Evolutionary conservation across 2,888 invertebrate species (phyloP).

Genomic region (Acronicta aceris): DNA sequence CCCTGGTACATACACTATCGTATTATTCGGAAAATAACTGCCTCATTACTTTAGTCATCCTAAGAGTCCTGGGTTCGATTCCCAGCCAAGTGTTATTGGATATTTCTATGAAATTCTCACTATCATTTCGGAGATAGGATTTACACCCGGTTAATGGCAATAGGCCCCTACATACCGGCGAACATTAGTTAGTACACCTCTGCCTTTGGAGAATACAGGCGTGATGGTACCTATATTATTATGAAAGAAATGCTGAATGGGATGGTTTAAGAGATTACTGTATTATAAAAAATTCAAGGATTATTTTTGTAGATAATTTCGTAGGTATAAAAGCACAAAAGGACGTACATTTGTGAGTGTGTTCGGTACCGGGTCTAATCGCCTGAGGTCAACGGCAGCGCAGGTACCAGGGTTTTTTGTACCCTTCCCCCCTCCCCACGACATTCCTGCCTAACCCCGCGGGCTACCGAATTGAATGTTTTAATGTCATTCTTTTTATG

Average conservation of each 20-base stretch:
- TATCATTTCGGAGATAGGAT: too few species aligned
- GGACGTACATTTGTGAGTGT: constrained; percentile 64
- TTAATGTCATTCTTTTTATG: constrained; percentile 70
- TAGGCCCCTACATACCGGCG: too few species aligned
- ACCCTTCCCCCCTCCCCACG: constrained; percentile 59
- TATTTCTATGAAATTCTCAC: too few species aligned
- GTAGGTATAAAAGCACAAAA: constrained; percentile 7
- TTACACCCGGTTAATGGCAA: too few species aligned
- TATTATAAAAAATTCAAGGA: neutral
- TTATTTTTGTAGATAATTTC: neutral
- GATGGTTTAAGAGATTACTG: neutral
- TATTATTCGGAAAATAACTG: too few species aligned
- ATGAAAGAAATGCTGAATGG: neutral
- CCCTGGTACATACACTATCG: neutral
- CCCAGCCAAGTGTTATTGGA: too few species aligned
- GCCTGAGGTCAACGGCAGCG: constrained; percentile 83
- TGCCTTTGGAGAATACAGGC: too few species aligned
- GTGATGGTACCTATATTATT: too few species aligned
- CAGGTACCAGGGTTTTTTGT: constrained; percentile 85
- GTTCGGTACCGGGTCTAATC: constrained; percentile 76
- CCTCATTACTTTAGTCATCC: too few species aligned
- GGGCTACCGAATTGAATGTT: constrained; percentile 81
- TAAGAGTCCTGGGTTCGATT: too few species aligned
- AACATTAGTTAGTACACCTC: too few species aligned
- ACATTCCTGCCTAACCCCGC: constrained; percentile 65